phyloP scores from a whole-genome alignment of 2,888 invertebrate genomes.

The Ectobius pallidus region DNA sequence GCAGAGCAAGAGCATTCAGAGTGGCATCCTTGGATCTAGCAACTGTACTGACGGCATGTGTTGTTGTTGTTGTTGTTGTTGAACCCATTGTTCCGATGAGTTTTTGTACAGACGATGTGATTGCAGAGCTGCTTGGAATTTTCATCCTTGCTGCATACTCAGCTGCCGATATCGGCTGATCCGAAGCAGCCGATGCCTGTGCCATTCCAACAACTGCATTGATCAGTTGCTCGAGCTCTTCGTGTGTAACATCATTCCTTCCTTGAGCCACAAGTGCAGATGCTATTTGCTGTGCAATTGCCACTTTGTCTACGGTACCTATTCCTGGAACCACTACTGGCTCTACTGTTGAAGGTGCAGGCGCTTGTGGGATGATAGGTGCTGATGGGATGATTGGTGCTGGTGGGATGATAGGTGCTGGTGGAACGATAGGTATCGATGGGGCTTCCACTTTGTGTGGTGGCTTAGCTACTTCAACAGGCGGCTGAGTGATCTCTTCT shows the following conservation, averaged over 20 bases:
- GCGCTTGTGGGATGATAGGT: constrained; percentile 50
- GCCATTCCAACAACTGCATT: constrained; percentile 78
- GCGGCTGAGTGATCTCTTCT: constrained; percentile 46
- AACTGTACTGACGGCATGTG: constrained; percentile 39
- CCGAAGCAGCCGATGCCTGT: constrained; percentile 62
- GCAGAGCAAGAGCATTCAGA: constrained; percentile 43
- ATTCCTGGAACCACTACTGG: constrained; percentile 69
- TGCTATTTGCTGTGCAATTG: constrained; percentile 82
- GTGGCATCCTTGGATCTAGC: constrained; percentile 40
- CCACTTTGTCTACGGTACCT: constrained; percentile 76
- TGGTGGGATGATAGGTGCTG: neutral
- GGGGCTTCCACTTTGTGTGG: constrained; percentile 9
- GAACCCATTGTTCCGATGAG: constrained; percentile 37
- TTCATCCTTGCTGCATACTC: constrained; percentile 52
- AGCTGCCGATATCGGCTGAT: constrained; percentile 60
- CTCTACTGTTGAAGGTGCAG: constrained; percentile 5
- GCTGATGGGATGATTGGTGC: constrained; percentile 52
- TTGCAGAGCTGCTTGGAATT: no score
- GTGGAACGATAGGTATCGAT: neutral
- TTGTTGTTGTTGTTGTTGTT: constrained; percentile 30
- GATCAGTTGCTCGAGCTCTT: constrained; percentile 78
- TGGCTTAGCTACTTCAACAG: neutral
- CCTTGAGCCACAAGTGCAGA: constrained; percentile 79
- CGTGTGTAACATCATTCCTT: constrained; percentile 78
- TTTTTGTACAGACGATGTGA: constrained; percentile 46